Conservation (phyloP, 2,888 invertebrate genomes). For the Charanyca ferruginea region DNA sequence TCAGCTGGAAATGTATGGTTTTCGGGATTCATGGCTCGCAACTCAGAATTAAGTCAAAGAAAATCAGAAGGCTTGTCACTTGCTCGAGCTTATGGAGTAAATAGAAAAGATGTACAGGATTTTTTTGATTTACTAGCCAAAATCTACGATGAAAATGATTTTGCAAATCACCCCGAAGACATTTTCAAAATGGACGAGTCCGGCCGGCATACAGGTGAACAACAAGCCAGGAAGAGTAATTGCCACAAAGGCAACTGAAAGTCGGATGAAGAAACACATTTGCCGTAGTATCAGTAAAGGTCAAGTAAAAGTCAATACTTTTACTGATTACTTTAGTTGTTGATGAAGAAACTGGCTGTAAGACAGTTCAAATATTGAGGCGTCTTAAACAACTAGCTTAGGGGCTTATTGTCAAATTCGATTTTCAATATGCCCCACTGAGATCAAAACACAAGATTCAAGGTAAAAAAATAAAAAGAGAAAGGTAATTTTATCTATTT, state of each 20-base stretch:
- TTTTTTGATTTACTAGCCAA: conserved; percentile 63
- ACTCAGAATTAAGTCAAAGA: conserved; percentile 42
- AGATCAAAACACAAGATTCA: conserved; percentile 7
- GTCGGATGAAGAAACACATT: no score
- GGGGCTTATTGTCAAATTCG: conserved; percentile 3
- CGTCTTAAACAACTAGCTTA: conserved; percentile 2
- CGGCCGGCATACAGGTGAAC: no score
- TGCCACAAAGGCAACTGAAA: conserved; percentile 69
- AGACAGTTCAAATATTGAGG: conserved; percentile 5
- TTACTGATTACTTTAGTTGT: no score
- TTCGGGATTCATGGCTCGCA: conserved; percentile 27
- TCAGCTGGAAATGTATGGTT: conserved; percentile 41
- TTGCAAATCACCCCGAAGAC: conserved; percentile 62
- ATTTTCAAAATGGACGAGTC: conserved; percentile 78
- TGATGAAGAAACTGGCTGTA: no score
- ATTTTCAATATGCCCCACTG: conserved; percentile 14
- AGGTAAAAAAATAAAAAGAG: conserved; percentile 5
- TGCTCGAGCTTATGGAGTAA: conserved; percentile 63
- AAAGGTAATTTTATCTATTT: conserved; percentile 2
- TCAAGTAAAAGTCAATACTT: no score
- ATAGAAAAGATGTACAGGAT: conserved; percentile 62
- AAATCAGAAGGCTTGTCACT: conserved; percentile 69
- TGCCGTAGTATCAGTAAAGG: no score
- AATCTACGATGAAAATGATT: conserved; percentile 59
- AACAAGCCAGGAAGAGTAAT: conserved; percentile 72